These are phyloP conservation scores for Unio pictorum DNA, from an alignment of 2,888 invertebrate species.

Conservation along the genomic window DNA sequence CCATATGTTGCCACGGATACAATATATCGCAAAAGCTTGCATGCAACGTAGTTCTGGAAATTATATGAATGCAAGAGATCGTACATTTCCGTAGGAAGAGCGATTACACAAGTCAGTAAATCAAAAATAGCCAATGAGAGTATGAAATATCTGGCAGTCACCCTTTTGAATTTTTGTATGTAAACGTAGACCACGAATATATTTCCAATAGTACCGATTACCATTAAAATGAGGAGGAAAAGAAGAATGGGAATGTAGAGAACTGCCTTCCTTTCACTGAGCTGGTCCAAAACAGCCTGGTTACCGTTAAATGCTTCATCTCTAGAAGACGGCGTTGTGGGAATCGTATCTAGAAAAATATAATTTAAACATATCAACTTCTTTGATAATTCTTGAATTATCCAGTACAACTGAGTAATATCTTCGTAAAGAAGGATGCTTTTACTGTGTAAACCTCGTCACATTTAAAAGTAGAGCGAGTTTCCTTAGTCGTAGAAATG, in stretches of 20 bases:
- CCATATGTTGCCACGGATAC: conserved; percentile 15
- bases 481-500: too few relatives aligned
- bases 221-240: conserved; percentile 39
- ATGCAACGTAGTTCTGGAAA: conserved; percentile 12
- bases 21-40: conserved; percentile 22
- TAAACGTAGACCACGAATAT: conserved; percentile 46
- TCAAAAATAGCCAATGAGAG: conserved; percentile 22
- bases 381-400: too few relatives aligned
- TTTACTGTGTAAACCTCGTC: too few relatives aligned
- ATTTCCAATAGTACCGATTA: conserved; percentile 45
- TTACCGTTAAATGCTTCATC: too few relatives aligned
- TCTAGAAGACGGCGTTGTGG: too few relatives aligned
- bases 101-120: conserved; percentile 11
- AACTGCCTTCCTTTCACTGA: conserved; percentile 45
- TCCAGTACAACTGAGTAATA: too few relatives aligned
- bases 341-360: too few relatives aligned
- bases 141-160: conserved; percentile 18
- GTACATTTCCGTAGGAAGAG: conserved; percentile 24
- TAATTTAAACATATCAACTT: too few relatives aligned
- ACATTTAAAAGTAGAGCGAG: too few relatives aligned
- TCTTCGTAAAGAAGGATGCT: too few relatives aligned
- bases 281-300: not conserved
- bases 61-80: conserved; percentile 20
- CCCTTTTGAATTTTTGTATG: conserved; percentile 16
- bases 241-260: conserved; percentile 50